These are phyloP conservation scores for Archocentrus centrarchus DNA, from an alignment of 2,113 vertebrate species.

Conservation along the genomic window DNA sequence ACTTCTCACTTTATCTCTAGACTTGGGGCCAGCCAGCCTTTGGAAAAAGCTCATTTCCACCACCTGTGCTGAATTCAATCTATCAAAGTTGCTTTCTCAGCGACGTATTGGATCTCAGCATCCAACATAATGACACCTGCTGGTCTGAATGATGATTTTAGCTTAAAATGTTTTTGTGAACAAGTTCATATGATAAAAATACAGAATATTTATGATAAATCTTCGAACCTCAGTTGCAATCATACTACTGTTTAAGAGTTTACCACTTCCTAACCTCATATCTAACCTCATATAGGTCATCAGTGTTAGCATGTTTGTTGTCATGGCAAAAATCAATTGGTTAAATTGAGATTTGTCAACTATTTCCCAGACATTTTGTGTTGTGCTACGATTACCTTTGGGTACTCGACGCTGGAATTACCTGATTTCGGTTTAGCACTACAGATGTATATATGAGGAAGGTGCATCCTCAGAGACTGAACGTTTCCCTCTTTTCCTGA, in stretches of 20 bases:
- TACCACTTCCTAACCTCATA: no score
- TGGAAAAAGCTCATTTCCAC: neutral
- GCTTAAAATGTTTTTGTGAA: neutral
- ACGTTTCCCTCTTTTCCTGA: fast-evolving
- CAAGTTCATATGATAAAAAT: neutral
- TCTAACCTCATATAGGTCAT: no score
- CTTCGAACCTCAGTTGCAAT: no score
- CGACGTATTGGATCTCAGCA: neutral
- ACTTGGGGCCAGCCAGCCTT: neutral
- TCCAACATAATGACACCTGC: neutral
- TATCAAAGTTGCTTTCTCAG: neutral
- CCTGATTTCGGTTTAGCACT: neutral
- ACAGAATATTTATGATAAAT: neutral
- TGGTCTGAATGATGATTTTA: neutral
- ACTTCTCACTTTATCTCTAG: neutral
- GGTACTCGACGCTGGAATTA: no score
- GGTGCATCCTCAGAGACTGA: neutral
- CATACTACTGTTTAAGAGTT: no score
- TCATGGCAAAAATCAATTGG: neutral
- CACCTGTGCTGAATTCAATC: neutral
- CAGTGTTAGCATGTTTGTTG: neutral
- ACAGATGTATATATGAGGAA: neutral
- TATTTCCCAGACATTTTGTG: neutral
- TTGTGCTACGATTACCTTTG: no score
- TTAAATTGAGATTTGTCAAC: neutral